A percentile compares a stretch with the other conserved stretches of the same genome.
phyloP scores from a whole-genome alignment of 2,888 invertebrate genomes.

The Alloscopus bannaensis region DNA sequence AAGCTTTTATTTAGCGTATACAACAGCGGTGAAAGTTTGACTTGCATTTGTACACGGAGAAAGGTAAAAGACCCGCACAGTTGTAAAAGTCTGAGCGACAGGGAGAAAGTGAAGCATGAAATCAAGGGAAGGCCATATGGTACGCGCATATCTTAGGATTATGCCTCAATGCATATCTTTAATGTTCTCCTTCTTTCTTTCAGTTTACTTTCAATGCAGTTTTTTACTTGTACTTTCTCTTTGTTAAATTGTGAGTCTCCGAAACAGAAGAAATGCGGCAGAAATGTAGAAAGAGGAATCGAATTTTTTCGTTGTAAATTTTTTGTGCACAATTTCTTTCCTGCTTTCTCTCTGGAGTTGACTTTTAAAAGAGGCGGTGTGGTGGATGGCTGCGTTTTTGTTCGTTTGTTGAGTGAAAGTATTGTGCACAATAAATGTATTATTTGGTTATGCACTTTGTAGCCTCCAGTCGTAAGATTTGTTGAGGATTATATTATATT shows the following conservation, averaged over 20 bases:
- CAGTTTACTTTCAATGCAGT: slow-evolving; percentile 12
- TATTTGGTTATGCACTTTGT: no score
- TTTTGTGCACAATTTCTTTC: slow-evolving; percentile 27
- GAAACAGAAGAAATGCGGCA: slow-evolving; percentile 14
- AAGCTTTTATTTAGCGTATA: no score
- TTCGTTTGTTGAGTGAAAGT: no score
- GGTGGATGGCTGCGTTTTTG: no score
- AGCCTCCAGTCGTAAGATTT: no score
- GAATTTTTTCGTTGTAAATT: slow-evolving; percentile 28
- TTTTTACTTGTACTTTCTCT: slow-evolving; percentile 23
- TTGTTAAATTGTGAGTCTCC: slow-evolving; percentile 16
- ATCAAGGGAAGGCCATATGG: slow-evolving; percentile 47
- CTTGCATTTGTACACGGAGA: slow-evolving; percentile 5
- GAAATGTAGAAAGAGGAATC: slow-evolving; percentile 17
- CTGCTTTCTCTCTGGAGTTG: background rate
- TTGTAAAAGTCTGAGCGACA: no score
- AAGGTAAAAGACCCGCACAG: slow-evolving; percentile 6
- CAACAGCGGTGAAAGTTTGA: no score
- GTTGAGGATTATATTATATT: no score
- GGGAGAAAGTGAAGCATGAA: slow-evolving; percentile 53
- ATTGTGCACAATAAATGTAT: no score
- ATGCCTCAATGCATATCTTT: slow-evolving; percentile 55
- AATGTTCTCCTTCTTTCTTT: slow-evolving; percentile 34
- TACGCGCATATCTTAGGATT: slow-evolving; percentile 40
- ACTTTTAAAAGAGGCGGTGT: slow-evolving; percentile 17